Conservation (phyloP, 30 jellyfish, hydroid and myxozoan species). For the Hydra vulgaris region DNA sequence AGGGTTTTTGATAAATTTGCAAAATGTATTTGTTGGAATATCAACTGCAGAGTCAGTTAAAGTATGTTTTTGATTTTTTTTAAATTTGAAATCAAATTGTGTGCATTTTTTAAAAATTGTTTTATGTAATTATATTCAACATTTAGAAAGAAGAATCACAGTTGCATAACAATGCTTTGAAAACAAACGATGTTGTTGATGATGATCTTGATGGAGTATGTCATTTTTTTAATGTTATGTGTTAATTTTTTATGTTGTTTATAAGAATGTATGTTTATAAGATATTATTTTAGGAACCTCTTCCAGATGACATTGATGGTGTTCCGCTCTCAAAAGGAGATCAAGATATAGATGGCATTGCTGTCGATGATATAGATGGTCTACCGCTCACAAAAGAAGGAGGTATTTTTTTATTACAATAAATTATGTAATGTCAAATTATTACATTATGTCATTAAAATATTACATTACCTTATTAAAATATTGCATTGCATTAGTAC, state of each 20-base stretch:
- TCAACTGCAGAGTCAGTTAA: constrained; percentile 35
- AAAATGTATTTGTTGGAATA: constrained; percentile 80
- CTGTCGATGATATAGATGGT: constrained; percentile 57
- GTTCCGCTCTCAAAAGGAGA: constrained; percentile 38
- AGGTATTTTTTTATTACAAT: background rate
- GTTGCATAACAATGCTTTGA: background rate
- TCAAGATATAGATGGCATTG: constrained; percentile 53
- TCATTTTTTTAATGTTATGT: background rate
- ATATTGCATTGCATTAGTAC: too few species aligned
- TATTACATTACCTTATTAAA: too few species aligned
- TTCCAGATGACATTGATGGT: constrained; percentile 68
- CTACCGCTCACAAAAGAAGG: constrained; percentile 41
- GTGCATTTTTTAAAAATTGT: background rate
- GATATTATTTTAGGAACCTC: constrained; percentile 8
- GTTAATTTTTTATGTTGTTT: background rate
- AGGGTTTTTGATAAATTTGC: constrained; percentile 74
- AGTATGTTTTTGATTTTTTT: background rate
- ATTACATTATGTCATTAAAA: too few species aligned
- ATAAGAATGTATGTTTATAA: too few species aligned
- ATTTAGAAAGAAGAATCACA: constrained; percentile 18
- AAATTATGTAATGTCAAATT: background rate
- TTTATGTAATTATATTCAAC: too few species aligned
- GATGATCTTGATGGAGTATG: background rate
- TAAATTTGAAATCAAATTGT: background rate
- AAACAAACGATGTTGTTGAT: constrained; percentile 7